Evolutionary conservation across 2,797 vertebrate species (phyloP), one percentile per base, ranked within the genome.

Genomic region (Naso thynnoides): DNA sequence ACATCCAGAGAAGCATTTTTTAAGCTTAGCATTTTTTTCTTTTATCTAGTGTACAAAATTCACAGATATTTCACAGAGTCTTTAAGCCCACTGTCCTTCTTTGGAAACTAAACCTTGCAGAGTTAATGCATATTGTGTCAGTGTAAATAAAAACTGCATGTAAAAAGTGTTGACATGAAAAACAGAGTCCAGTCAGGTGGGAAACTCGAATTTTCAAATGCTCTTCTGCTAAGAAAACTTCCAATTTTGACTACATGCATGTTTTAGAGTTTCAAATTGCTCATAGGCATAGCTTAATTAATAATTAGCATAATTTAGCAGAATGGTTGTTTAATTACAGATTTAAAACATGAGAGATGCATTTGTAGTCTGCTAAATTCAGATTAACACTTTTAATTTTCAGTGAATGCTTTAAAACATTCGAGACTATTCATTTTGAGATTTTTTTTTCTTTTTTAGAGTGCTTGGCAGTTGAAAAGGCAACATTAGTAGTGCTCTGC

Each of bases 1-100:
- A 94, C 90, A 93, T 83, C 85, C 88, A 93, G 70, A 88, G 81
- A 92, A 91, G 86, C 80, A 24, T 85, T 86, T 83, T 87, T 86
- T 72, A 68, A 85, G 70, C 59, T 69, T 69, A 86, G 59, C 60
- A 27, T 70, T 89, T 83, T 85, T 52, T 80, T 83, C 70, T 80
- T 89, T 86, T 74, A 80, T 84, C 78, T 86, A 93, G 89, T 93
- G 73, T 94, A 95, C 92, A 94, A 95, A 94, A 94, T 94, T 94
- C 94, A 94, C 93, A 95, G 90, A 91, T 93, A 92, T 94, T 92
- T 90, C 89, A 92, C 88, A 91, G 88, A 88, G 90, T 90, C 69
- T 85, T 83, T 78, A 72, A 91, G 85, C 90, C 88, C 77, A 77
- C 88, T 81, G 52, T 87, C 86, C 73, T 19, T 88, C 87, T 93